Percentiles rank a stretch among this genome's conserved stretches.
phyloP scores from a whole-genome alignment of 2,797 vertebrate genomes.

The Australoheros facetus region DNA sequence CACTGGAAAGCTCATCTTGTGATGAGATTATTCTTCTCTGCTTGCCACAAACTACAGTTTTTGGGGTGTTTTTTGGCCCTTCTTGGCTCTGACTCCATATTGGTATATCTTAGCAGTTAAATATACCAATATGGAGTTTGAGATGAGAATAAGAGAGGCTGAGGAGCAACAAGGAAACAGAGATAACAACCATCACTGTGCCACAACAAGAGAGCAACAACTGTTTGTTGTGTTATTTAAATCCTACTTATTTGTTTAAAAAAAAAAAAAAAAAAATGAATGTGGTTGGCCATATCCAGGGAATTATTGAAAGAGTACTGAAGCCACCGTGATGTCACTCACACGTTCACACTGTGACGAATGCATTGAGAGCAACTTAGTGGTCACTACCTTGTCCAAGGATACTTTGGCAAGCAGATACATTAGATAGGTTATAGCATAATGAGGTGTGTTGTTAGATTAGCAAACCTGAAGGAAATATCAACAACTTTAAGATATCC shows the following conservation, averaged over 20 bases:
- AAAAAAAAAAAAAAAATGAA: no score
- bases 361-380: no score
- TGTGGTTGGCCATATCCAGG: no score
- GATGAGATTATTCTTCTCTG: conserved; percentile 37
- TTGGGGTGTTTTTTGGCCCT: not conserved
- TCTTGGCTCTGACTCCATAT: conserved; percentile 2
- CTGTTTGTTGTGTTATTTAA: not conserved
- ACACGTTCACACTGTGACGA: no score
- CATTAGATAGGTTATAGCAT: not conserved
- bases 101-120: conserved; percentile 17
- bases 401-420: no score
- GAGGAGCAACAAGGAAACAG: conserved; percentile 10
- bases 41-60: conserved; percentile 20
- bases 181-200: conserved; percentile 17
- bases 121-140: conserved; percentile 13
- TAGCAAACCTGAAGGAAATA: not conserved
- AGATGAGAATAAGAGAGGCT: conserved; percentile 29
- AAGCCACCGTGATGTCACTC: no score
- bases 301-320: no score
- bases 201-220: not conserved
- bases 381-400: no score
- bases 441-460: not conserved
- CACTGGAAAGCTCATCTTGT: conserved; percentile 25
- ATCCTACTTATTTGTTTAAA: no score
- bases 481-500: not conserved